These are phyloP conservation scores for Todiramphus chloris DNA, from an alignment of 2,113 vertebrate species.

Conservation along the genomic window DNA sequence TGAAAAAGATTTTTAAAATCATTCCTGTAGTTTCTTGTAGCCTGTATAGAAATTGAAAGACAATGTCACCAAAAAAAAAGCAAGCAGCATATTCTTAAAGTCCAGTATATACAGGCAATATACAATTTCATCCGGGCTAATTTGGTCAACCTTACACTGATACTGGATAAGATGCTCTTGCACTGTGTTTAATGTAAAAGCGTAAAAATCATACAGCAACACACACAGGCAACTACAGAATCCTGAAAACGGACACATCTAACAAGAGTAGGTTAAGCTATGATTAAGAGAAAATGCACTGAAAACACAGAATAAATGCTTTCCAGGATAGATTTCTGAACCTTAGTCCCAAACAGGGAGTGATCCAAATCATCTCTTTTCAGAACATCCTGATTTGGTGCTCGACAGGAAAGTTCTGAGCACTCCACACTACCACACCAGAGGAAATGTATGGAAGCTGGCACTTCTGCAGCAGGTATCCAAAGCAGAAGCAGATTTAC, in stretches of 20 bases:
- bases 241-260: not conserved
- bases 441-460: rapidly evolving
- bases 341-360: not conserved
- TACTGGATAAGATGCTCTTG: too few species aligned
- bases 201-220: not conserved
- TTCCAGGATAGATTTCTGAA: not conserved
- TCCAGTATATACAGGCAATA: too few species aligned
- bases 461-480: not conserved
- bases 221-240: not conserved
- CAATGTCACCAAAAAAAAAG: too few species aligned
- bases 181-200: too few species aligned
- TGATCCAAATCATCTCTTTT: not conserved
- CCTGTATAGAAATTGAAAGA: too few species aligned
- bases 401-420: not conserved
- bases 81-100: too few species aligned
- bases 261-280: not conserved
- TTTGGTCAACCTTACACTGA: too few species aligned
- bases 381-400: rapidly evolving
- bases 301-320: not conserved
- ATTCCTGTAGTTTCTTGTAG: too few species aligned
- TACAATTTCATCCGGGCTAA: too few species aligned
- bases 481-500: not conserved
- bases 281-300: not conserved
- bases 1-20: too few species aligned
- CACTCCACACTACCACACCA: rapidly evolving